Base-by-base conservation (phyloP, 2,888 invertebrate genomes). In the Cybosia mesomella region DNA sequence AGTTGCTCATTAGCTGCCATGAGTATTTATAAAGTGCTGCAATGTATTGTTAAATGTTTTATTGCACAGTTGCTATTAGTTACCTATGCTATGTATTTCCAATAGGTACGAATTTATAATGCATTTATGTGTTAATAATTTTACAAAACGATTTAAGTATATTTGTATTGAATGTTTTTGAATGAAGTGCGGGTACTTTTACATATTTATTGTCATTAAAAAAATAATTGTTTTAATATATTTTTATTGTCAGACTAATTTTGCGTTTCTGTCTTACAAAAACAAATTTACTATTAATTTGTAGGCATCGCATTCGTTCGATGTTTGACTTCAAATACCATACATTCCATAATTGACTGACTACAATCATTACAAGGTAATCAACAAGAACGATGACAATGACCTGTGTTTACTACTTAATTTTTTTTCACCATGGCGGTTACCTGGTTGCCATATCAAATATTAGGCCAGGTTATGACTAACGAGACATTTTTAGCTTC, bases 141-240 rank as follows among this genome's bases (percentile, higher is more conserved):
- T 69, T 59, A 71, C 72, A 70, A 67, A 79, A 66, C 73, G 68
- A 74, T 80, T 76, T 82, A 60, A 67, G 34, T 65, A 58, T 28
- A 28, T 28, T 36, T 22, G 58, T 61, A 69, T 66, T 39, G 9
- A 55, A 57, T 39, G 64, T 57, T 63, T 54, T 32, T 57, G 34
- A 63, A 32, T 39, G 13, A 36, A 28, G 1, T 64, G 55, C 55
- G 63, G 5, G 22, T 22, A 63, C 18, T 36, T 32, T 62, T 8
- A 21, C 32, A 53, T 34, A 5, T 24, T 28, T n/a, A 9, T 58
- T 58, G 1, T 28, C 0, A 55, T 24, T 10, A 13, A n/a, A n/a
- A n/a, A n/a, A n/a, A n/a, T n/a, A 24, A 28, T 18, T 57, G 24
- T 22, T 11, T 9, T 0, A 10, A 21, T 60, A 43, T 15, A 59